phyloP scores from a whole-genome alignment of 1,140 invertebrate genomes.

The Stegodyphus mimosarum region DNA sequence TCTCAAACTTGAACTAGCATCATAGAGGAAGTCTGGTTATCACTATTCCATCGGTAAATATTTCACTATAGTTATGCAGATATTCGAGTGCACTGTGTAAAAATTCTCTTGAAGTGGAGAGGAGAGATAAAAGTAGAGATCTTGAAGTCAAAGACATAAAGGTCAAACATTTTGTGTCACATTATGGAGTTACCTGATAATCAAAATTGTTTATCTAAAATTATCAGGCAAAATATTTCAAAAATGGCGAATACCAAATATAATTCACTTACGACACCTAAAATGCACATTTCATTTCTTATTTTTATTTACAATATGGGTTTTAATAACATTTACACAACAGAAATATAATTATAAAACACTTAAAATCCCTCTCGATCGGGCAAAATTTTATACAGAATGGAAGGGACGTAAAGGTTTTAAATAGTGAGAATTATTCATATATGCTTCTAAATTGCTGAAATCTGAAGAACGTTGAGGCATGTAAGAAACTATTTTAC shows the following conservation, averaged over 20 bases:
- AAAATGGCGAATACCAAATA: constrained; percentile 11
- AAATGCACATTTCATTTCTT: background rate
- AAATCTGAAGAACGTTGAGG: no score
- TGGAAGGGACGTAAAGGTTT: no score
- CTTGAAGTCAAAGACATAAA: background rate
- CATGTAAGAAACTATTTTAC: no score
- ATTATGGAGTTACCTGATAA: background rate
- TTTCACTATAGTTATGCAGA: constrained; percentile 17
- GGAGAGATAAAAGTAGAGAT: constrained; percentile 8
- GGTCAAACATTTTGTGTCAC: background rate
- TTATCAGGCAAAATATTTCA: background rate
- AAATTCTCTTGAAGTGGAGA: constrained; percentile 22
- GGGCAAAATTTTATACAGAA: no score
- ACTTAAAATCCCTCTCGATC: no score
- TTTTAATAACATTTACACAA: constrained; percentile 18
- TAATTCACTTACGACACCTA: constrained; percentile 19
- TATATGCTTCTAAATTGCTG: no score
- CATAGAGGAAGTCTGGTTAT: no score
- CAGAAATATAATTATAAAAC: background rate
- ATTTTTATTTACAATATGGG: constrained; percentile 10
- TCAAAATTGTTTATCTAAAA: background rate
- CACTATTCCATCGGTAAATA: background rate
- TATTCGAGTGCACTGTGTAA: constrained; percentile 21
- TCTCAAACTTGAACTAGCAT: no score
- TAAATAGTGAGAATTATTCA: no score